phyloP scores from a whole-genome alignment of 2,888 invertebrate genomes.

The Lochmaea capreae region DNA sequence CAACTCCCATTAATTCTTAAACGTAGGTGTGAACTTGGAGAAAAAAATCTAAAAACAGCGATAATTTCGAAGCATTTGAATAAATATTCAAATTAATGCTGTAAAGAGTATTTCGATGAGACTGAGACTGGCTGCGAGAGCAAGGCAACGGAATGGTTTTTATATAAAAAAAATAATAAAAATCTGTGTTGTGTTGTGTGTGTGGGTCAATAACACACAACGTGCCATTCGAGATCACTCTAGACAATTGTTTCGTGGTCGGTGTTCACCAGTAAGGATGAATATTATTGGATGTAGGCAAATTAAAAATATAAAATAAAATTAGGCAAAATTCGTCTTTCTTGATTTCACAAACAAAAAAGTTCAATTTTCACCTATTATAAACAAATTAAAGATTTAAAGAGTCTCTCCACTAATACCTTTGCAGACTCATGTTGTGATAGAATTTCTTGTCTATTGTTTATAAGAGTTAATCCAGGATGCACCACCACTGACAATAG shows the following conservation, averaged over 20 bases:
- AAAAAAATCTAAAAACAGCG: neutral
- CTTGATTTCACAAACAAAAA: too few species aligned
- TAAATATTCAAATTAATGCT: slow-evolving; percentile 17
- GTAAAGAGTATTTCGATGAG: neutral
- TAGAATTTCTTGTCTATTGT: too few species aligned
- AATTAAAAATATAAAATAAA: too few species aligned
- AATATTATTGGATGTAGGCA: too few species aligned
- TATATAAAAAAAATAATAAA: neutral
- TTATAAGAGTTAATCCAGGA: too few species aligned
- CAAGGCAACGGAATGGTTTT: slow-evolving; percentile 1
- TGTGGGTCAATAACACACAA: slow-evolving; percentile 4
- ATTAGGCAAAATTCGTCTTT: too few species aligned
- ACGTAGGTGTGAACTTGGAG: neutral
- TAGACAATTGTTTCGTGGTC: neutral
- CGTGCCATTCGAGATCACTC: slow-evolving; percentile 7
- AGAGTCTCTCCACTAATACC: too few species aligned
- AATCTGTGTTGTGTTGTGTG: neutral
- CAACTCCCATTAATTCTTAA: neutral
- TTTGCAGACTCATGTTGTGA: too few species aligned
- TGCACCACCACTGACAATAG: too few species aligned
- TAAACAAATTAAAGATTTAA: too few species aligned
- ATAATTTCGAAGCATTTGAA: slow-evolving; percentile 11
- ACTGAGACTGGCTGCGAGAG: neutral
- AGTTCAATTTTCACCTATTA: too few species aligned
- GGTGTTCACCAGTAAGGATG: neutral